Evolutionary conservation across 2,113 vertebrate species (phyloP), one percentile per base, ranked within the genome.

Genomic region (Hippoglossus stenolepis): DNA sequence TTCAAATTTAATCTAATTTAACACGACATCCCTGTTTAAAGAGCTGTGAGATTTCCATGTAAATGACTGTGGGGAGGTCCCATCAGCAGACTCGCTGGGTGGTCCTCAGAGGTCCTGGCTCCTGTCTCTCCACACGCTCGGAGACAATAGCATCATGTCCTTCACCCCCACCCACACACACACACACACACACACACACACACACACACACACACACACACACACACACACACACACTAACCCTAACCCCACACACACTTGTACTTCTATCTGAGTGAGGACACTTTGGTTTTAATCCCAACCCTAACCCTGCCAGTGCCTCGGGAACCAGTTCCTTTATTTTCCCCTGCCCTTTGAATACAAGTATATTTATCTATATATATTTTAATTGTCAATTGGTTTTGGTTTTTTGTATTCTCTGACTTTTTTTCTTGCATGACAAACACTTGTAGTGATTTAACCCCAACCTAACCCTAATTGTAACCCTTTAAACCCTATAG

Each of bases 31-130:
- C 21, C 63, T 35, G 65, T 23, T 20, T 26, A 8, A 24, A 70
- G 68, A 47, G 47, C 43, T 21, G n/a, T 5, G 14, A 31, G 65
- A 54, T 76, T 65, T 70, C 66, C 61, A 65, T 73, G 73, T 77
- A 18, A 77, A 80, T 58, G 62, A 17, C 59, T 21, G 6, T n/a
- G 71, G 68, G 68, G 77, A 75, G 75, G 84, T 77, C 66, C 71
- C 67, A 54, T 31, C 23, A 64, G 79, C 73, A 71, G 71, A 47
- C 77, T 54, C 45, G 60, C 76, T 93, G 94, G 94, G 94, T 95
- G 94, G 94, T 94, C 94, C 85, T 77, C 21, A 12, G 73, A 85
- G 89, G 87, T 90, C 90, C 90, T 87, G 91, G 88, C 84, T 90
- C 87, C 83, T 91, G 88, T 92, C 89, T 90, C 83, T 89, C 90